Conservation (phyloP, 2,113 vertebrate species). For the Pan troglodytes region NHGRI_mPanTro3-v2.1_pri NC_072407.2:136051501-136052000, state of each 20-base stretch:
- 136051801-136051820: background rate
- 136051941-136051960: background rate
- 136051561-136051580: conserved; percentile 44
- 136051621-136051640: conserved; percentile 35
- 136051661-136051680: background rate
- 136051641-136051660: conserved; percentile 7
- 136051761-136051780: background rate
- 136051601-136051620: conserved; percentile 33
- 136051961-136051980: too few relatives aligned
- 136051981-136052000: too few relatives aligned
- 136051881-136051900: background rate
- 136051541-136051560: conserved; percentile 16
- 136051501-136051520: conserved; percentile 13
- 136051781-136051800: background rate
- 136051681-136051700: background rate
- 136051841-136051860: background rate
- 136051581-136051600: background rate
- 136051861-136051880: background rate
- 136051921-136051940: background rate
- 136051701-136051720: background rate
- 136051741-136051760: conserved; percentile 18
- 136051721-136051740: background rate
- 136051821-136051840: background rate
- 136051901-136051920: background rate
- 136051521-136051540: background rate